phyloP scores from a whole-genome alignment of 2,113 vertebrate species.

The Oxyura jamaicensis region DNA sequence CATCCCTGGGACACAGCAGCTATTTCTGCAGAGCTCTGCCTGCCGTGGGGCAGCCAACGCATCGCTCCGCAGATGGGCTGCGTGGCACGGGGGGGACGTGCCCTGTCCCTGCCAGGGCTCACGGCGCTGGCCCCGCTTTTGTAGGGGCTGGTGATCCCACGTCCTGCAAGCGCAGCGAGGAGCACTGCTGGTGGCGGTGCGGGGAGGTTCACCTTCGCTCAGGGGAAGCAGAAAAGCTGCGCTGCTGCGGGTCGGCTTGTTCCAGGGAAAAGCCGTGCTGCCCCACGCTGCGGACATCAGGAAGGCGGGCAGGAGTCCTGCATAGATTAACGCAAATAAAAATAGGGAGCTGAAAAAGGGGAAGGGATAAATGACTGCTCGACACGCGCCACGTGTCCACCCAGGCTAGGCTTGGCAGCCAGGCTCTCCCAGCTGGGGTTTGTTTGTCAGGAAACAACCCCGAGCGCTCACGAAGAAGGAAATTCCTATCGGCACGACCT shows the following conservation, averaged over 20 bases:
- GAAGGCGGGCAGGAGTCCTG: neutral
- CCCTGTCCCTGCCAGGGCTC: neutral
- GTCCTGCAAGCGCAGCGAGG: neutral
- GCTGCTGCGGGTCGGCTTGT: neutral
- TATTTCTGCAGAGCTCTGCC: slow-evolving; percentile 19
- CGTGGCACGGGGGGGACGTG: neutral
- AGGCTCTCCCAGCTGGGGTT: neutral
- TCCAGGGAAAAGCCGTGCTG: neutral
- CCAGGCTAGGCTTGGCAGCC: neutral
- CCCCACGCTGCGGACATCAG: neutral
- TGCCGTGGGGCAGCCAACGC: neutral
- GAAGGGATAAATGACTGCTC: neutral
- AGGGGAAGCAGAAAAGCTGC: neutral
- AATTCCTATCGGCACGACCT: neutral
- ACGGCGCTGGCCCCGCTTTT: neutral
- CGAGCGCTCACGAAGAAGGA: neutral
- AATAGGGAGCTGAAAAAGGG: neutral
- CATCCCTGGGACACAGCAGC: slow-evolving; percentile 8
- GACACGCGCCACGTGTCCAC: neutral
- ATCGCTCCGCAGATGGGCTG: neutral
- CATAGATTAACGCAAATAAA: neutral
- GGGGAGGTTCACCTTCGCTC: neutral
- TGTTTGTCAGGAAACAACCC: neutral
- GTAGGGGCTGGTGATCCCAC: rapidly evolving
- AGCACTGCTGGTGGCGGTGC: neutral